Base-by-base conservation (phyloP, 2,888 invertebrate species). In the Cotesia congregata region DNA sequence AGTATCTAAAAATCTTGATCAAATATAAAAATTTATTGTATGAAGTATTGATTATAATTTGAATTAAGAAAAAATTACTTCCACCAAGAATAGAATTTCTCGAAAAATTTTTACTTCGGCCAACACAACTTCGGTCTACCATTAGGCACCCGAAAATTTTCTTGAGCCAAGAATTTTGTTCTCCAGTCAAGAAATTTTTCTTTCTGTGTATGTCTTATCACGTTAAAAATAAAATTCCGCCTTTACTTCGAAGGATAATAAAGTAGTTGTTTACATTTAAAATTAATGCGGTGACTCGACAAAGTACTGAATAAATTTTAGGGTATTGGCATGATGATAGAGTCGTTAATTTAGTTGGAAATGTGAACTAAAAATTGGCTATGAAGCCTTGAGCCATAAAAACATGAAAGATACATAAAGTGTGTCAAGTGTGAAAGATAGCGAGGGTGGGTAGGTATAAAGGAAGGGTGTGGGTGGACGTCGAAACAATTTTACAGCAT, bases 401-500 rank as follows among this genome's bases (percentile, higher is more conserved):
- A 50, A 40, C 40, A 67, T 65, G 15, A 2, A 12, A 38, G 39
- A 5, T 67, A 15, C 40, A 67, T 67, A 67, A 50, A 50, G 50
- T 50, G 50, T 50, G 50, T 50, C 50, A 50, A 50, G 50, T 50
- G 50, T 50, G 50, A 67, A 15, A n/a, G 6, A 39, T 15, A 17
- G 67, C 7, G 17, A 17, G 50, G 41, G 7, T 50, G 50, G 50
- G 2, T 50, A 12, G 50, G 50, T 50, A 50, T 50, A 9, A 50
- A 50, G 12, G 4, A 50, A 50, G 50, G 9, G 50, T 50, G 6
- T 50, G 50, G 50, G 60, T 59, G 12, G 12, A 38, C 62, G 60
- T 64, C 64, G 64, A 50, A 65, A 70, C 40, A 62, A 75, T 62
- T 70, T 50, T 20, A 41, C 12, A 64, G 50, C 38, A 61, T 50